Conservation (phyloP, 2,113 vertebrate genomes). For the Xiphophorus maculatus region DNA sequence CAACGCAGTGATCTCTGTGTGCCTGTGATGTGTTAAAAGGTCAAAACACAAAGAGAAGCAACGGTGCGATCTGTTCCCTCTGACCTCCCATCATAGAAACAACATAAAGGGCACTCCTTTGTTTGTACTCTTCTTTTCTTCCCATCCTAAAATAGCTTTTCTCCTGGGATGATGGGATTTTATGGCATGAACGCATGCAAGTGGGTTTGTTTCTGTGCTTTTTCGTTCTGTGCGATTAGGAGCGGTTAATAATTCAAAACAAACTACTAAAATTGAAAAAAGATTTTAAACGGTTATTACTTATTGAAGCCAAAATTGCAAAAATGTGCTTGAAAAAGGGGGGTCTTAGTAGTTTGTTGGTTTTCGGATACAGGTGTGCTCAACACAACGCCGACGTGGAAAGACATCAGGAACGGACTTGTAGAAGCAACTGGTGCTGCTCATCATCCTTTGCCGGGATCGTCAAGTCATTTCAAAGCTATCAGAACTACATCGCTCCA, state of each 20-base stretch:
- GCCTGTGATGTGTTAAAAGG: constrained; percentile 35
- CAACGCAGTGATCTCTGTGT: background rate
- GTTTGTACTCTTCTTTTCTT: constrained; percentile 1
- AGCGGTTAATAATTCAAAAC: too few relatives aligned
- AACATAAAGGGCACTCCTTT: constrained; percentile 27
- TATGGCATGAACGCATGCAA: background rate
- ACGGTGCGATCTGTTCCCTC: constrained; percentile 17
- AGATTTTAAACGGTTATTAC: background rate
- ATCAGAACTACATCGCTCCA: too few relatives aligned
- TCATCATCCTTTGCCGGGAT: too few relatives aligned
- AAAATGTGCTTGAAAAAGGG: too few relatives aligned
- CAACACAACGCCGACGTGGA: too few relatives aligned
- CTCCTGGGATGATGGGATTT: constrained; percentile 11
- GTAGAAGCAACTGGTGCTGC: too few relatives aligned
- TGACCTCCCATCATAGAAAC: constrained; percentile 32
- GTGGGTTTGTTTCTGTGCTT: background rate
- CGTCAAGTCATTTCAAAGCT: too few relatives aligned
- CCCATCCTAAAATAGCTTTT: background rate
- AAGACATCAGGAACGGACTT: too few relatives aligned
- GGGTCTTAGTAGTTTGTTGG: too few relatives aligned
- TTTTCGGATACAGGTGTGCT: too few relatives aligned
- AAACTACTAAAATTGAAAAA: background rate
- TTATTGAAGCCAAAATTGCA: too few relatives aligned
- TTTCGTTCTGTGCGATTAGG: background rate
- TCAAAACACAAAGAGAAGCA: constrained; percentile 26